Evolutionary conservation across 2,888 invertebrate genomes (phyloP).

Genomic region (Diadegma fenestrale): DNA sequence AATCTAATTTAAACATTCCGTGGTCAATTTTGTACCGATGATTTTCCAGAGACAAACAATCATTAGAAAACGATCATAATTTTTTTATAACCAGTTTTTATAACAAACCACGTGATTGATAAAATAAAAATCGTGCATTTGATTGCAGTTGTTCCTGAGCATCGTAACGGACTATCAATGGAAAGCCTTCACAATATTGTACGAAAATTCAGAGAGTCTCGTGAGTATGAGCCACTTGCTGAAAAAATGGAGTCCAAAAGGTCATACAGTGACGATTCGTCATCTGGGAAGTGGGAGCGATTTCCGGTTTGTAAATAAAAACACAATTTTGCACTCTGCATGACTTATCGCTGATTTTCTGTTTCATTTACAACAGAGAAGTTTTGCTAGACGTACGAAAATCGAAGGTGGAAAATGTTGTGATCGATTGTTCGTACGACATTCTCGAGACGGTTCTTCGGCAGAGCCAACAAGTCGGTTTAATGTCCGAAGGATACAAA

Average conservation of each 20-base stretch:
- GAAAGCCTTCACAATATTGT: conserved; percentile 95
- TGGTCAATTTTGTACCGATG: not conserved
- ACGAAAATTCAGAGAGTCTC: conserved; percentile 92
- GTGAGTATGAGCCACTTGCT: conserved; percentile 90
- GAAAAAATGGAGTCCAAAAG: conserved; percentile 88
- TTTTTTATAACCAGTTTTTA: no score
- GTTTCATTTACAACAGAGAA: conserved; percentile 83
- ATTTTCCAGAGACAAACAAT: no score
- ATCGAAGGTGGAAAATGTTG: conserved; percentile 89
- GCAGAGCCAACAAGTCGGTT: conserved; percentile 94
- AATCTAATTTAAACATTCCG: not conserved
- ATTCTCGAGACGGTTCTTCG: conserved; percentile 87
- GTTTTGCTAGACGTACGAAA: conserved; percentile 90
- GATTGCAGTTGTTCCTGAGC: conserved; percentile 87
- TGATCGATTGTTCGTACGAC: conserved; percentile 90
- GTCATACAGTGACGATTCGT: conserved; percentile 87
- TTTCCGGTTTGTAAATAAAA: conserved; percentile 81
- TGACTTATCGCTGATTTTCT: not conserved
- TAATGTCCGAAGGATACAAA: conserved; percentile 92
- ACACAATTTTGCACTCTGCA: not conserved
- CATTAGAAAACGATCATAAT: no score
- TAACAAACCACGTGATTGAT: no score
- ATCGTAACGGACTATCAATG: conserved; percentile 91
- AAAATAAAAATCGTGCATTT: not conserved
- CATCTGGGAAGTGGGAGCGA: conserved; percentile 88